A percentile compares a stretch with the other conserved stretches of the same genome.
Evolutionary conservation across 2,797 vertebrate genomes (phyloP).

Genomic region (Molossus molossus): DNA sequence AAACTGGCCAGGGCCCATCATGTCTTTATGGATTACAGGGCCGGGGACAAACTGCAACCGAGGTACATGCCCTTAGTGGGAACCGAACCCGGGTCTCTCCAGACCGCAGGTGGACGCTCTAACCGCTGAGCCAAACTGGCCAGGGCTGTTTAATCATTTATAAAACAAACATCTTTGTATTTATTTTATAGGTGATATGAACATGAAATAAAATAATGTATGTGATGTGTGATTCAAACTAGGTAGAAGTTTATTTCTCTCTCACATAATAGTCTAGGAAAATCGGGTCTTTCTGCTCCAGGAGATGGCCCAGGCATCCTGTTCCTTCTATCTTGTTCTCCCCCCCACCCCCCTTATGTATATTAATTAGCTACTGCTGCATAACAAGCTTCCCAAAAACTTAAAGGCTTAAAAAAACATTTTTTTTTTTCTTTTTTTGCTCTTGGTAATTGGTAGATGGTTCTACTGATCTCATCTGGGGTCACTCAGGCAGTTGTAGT

Average conservation of each 20-base stretch:
- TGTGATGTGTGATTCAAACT: not conserved
- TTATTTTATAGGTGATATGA: not conserved
- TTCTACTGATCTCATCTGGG: not conserved
- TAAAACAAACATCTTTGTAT: not conserved
- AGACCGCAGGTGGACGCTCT: too few relatives aligned
- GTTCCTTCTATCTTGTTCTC: not conserved
- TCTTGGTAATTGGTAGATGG: not conserved
- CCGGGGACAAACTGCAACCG: too few relatives aligned
- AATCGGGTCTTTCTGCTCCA: not conserved
- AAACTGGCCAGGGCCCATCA: too few relatives aligned
- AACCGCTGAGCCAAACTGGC: too few relatives aligned
- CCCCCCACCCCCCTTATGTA: not conserved
- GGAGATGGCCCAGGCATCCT: not conserved
- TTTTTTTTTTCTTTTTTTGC: not conserved
- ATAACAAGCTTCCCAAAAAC: not conserved
- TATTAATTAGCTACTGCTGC: not conserved
- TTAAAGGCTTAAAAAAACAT: not conserved
- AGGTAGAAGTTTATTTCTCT: not conserved
- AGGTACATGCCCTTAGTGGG: too few relatives aligned
- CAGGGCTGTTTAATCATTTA: not conserved
- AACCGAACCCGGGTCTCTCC: too few relatives aligned
- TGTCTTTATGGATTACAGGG: too few relatives aligned
- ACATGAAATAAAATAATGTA: conserved; percentile 8
- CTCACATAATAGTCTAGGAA: not conserved
- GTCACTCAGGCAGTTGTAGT: not conserved